Evolutionary conservation across 2,888 invertebrate species (phyloP).

Genomic region (Tillus elongatus): DNA sequence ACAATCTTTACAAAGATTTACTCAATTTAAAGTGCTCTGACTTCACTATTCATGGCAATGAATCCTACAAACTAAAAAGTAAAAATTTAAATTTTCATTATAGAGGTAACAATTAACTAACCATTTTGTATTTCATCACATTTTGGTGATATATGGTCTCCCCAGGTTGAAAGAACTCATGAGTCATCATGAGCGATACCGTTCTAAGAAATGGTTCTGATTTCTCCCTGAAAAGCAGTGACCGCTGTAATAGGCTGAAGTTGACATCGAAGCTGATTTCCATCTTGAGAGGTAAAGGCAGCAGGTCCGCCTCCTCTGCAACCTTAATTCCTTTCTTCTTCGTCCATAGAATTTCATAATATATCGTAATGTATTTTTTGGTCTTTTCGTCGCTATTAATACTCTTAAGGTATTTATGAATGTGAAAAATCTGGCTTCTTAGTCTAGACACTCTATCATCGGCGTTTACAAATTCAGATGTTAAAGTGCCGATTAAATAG

Average conservation of each 20-base stretch:
- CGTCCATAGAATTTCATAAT: conserved; percentile 48
- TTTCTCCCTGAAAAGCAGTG: conserved; percentile 45
- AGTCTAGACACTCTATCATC: conserved; percentile 44
- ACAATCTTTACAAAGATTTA: too few species aligned
- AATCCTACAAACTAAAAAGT: too few species aligned
- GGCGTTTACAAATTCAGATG: conserved; percentile 46
- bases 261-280: conserved; percentile 48
- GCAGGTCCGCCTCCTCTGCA: conserved; percentile 39
- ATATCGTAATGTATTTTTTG: conserved; percentile 42
- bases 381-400: conserved; percentile 43
- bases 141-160: conserved; percentile 46
- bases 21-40: too few species aligned
- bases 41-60: too few species aligned
- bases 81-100: too few species aligned
- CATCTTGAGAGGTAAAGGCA: conserved; percentile 46
- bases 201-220: conserved; percentile 47
- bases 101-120: too few species aligned
- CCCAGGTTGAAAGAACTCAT: conserved; percentile 47
- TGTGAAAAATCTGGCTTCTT: conserved; percentile 42
- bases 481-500: conserved; percentile 46
- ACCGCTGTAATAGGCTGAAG: conserved; percentile 45
- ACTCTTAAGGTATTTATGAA: conserved; percentile 42
- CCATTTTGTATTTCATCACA: conserved; percentile 48
- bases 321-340: conserved; percentile 47
- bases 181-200: conserved; percentile 45